These are phyloP conservation scores for Euplagia quadripunctaria DNA, from an alignment of 2,888 invertebrate species.

Conservation along the genomic window DNA sequence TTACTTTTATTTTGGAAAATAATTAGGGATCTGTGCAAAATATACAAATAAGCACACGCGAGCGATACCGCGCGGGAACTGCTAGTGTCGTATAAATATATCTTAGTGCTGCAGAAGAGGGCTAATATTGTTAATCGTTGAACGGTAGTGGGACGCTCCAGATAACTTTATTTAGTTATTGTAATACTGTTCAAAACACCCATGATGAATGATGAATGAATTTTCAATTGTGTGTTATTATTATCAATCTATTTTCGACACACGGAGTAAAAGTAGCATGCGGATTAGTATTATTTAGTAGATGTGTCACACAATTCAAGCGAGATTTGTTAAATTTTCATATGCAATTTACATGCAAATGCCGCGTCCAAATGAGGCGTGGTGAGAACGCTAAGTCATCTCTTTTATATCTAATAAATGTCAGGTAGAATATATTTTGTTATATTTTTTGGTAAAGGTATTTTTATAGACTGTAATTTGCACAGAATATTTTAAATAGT, in stretches of 20 bases:
- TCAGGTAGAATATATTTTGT: background rate
- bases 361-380: background rate
- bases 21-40: too few species aligned
- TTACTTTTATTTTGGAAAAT: too few species aligned
- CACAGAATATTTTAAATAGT: background rate
- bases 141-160: too few species aligned
- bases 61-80: too few species aligned
- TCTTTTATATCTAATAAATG: background rate
- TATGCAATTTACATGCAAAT: constrained; percentile 39
- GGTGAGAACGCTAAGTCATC: background rate
- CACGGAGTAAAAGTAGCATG: background rate
- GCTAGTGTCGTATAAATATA: too few species aligned
- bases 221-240: background rate
- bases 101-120: too few species aligned
- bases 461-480: background rate
- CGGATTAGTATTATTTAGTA: constrained; percentile 6
- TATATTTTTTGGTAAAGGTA: background rate
- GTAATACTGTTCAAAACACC: too few species aligned
- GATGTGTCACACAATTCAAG: constrained; percentile 17
- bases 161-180: too few species aligned
- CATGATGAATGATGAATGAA: too few species aligned
- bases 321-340: constrained; percentile 32
- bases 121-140: too few species aligned
- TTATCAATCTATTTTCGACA: background rate
- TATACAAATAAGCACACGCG: too few species aligned